phyloP scores from a whole-genome alignment of 2,888 invertebrate genomes.

The Leptarthrus brevirostris region DNA sequence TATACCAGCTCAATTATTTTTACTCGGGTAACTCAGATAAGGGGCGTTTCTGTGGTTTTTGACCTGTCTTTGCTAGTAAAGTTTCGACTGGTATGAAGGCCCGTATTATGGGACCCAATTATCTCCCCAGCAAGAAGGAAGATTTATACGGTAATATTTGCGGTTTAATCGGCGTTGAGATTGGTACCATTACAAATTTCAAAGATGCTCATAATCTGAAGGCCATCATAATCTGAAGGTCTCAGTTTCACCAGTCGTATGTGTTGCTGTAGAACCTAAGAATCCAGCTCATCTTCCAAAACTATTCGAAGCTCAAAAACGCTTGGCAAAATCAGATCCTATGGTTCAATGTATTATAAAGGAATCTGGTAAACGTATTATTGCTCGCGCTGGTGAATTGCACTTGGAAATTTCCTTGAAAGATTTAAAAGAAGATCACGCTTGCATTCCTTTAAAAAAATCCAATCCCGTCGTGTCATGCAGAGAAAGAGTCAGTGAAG shows the following conservation, averaged over 20 bases:
- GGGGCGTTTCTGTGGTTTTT: conserved; percentile 99
- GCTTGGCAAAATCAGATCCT: conserved; percentile 99
- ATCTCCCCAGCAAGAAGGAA: conserved; percentile 96
- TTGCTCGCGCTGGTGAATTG: conserved; percentile 99
- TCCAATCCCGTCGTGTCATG: conserved; percentile 99
- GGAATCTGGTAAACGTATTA: conserved; percentile 99
- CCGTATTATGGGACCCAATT: conserved; percentile 99
- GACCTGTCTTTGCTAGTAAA: conserved; percentile 98
- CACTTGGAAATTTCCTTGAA: conserved; percentile 99
- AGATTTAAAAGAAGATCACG: conserved; percentile 99
- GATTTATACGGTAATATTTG: conserved; percentile 99
- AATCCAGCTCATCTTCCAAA: conserved; percentile 99
- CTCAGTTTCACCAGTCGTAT: conserved; percentile 98
- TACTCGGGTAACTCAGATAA: too few relatives aligned
- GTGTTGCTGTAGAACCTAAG: conserved; percentile 99
- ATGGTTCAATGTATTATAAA: conserved; percentile 99
- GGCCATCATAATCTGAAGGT: conserved; percentile 99
- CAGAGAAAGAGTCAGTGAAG: conserved; percentile 95
- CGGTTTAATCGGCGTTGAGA: conserved; percentile 99
- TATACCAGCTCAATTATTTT: too few relatives aligned
- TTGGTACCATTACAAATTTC: conserved; percentile 98
- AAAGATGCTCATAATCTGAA: conserved; percentile 99
- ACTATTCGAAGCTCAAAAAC: conserved; percentile 97
- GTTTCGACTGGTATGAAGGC: conserved; percentile 91
- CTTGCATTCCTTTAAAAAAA: conserved; percentile 98